These are phyloP conservation scores for Crioceris asparagi DNA, from an alignment of 2,888 invertebrate species.

Conservation along the genomic window DNA sequence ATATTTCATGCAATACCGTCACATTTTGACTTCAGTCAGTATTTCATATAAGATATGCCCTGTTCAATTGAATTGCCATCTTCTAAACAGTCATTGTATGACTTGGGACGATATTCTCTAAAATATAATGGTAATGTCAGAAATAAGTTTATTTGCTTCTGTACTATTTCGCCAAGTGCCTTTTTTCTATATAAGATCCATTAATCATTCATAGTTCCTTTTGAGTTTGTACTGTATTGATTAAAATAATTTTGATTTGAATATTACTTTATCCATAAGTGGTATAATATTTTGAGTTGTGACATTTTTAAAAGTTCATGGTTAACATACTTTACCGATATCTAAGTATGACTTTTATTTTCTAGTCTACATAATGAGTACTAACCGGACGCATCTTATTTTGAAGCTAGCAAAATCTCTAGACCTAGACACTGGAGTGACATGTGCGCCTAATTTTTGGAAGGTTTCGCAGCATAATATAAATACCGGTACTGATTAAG, in stretches of 20 bases:
- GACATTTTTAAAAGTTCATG: too few species aligned
- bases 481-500: too few species aligned
- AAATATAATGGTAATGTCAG: not conserved
- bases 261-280: not conserved
- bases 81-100: not conserved
- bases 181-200: not conserved
- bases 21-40: conserved; percentile 3
- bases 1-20: not conserved
- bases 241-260: not conserved
- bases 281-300: not conserved
- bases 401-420: too few species aligned
- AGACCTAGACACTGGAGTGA: too few species aligned
- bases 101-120: not conserved
- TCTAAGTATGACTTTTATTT: too few species aligned
- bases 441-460: too few species aligned
- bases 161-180: too few species aligned
- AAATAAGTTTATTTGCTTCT: too few species aligned
- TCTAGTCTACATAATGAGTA: too few species aligned
- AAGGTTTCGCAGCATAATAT: too few species aligned
- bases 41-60: not conserved
- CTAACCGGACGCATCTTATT: too few species aligned
- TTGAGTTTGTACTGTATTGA: not conserved
- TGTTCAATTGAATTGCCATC: not conserved
- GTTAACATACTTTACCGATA: too few species aligned
- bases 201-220: not conserved